These are phyloP conservation scores for Lethrus apterus DNA, from an alignment of 1,140 invertebrate species.

Conservation along the genomic window DNA sequence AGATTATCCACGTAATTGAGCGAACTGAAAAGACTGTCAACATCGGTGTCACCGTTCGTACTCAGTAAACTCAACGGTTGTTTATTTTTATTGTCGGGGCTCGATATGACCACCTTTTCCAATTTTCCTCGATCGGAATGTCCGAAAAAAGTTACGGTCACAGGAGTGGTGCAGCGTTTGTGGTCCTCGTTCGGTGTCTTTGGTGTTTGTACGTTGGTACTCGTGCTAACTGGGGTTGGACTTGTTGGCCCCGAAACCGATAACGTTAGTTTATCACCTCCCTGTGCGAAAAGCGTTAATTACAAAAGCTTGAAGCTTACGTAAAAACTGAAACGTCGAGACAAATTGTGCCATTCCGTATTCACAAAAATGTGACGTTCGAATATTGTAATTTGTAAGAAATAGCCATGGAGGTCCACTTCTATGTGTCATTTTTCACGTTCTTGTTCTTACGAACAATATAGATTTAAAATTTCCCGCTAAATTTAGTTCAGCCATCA, in stretches of 20 bases:
- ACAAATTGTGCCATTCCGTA: too few species aligned
- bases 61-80: constrained; percentile 26
- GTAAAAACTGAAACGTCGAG: too few species aligned
- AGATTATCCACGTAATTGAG: constrained; percentile 21
- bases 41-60: constrained; percentile 8
- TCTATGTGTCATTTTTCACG: too few species aligned
- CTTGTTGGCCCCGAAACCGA: constrained; percentile 45
- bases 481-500: too few species aligned
- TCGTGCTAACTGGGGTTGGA: constrained; percentile 22
- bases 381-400: too few species aligned
- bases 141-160: constrained; percentile 51
- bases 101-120: constrained; percentile 34
- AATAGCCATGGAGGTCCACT: too few species aligned
- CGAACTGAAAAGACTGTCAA: constrained; percentile 11
- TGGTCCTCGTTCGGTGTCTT: constrained; percentile 21
- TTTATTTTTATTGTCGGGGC: constrained; percentile 29
- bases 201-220: constrained; percentile 16
- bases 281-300: constrained; percentile 43
- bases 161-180: constrained; percentile 41
- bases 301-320: too few species aligned
- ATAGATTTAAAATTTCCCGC: too few species aligned
- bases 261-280: constrained; percentile 68
- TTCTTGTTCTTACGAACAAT: too few species aligned
- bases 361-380: too few species aligned
- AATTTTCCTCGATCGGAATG: constrained; percentile 45